Base-by-base conservation (phyloP, 2,888 invertebrate genomes). In the Beris chalybata region DNA sequence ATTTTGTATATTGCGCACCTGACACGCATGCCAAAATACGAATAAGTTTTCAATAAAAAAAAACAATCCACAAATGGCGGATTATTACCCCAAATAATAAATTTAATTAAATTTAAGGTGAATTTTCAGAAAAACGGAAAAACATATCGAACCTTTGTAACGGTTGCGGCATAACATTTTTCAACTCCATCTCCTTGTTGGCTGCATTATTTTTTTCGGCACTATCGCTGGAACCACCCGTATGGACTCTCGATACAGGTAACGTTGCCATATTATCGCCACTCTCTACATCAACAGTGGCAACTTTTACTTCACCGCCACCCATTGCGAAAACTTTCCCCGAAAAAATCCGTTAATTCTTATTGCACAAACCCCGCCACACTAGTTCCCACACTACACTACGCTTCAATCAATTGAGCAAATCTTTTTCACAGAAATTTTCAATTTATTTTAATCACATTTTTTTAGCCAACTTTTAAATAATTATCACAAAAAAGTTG, bases 251-350 rank as follows among this genome's bases (percentile, higher is more conserved):
- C 70, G 91, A 91, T 68, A 92, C 92, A 74, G 92, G 93, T 81
- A 93, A 85, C 52, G 93, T 93, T 80, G 92, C 93, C 89, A 92
- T 92, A 79, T 93, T 92, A 85, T 92, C 92, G 74, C 90, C 89
- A 72, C 90, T 86, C 82, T 93, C 93, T 76, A 92, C 86, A 82
- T 93, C 92, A 75, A 93, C 93, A 68, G 93, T 93, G 74, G 93
- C 90, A 81, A 93, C 92, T 85, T 92, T 93, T 82, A 92, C 89
- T 83, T 93, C 92, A 78, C 85, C 85, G 78, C 88, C 87, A 74
- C 85, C 85, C 86, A 87, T 86, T 72, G 68, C 72, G 38, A 32
- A 30, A n/a, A 38, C 38, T 32, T n/a, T 2, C 5, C 32, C 13
- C 56, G 22, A 56, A 9, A 56, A 56, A 56, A 56, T 56, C 48